A percentile compares a stretch with the other conserved stretches of the same genome.
These are phyloP conservation scores for Lerema accius DNA, from an alignment of 1,140 invertebrate species.

Conservation along the genomic window DNA sequence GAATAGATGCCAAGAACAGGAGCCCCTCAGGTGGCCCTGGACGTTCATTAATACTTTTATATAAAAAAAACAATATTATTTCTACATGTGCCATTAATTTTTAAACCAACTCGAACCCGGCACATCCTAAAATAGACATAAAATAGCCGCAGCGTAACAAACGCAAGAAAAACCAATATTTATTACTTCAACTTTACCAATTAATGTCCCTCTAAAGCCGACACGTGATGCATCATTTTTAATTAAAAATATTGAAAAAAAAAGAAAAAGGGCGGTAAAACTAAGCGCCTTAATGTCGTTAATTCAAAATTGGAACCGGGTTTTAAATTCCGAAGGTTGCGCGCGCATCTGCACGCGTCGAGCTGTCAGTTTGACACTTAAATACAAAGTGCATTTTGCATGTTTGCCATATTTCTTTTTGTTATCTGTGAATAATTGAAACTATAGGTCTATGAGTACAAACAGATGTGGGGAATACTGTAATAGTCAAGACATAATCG, in stretches of 20 bases:
- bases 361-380: slow-evolving; percentile 40
- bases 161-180: slow-evolving; percentile 31
- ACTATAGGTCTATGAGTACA: background rate
- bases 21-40: background rate
- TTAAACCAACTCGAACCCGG: slow-evolving; percentile 20
- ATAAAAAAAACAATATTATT: background rate
- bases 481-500: background rate
- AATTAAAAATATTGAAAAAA: slow-evolving; percentile 39
- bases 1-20: no score
- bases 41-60: background rate
- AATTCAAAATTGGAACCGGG: slow-evolving; percentile 35
- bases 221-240: slow-evolving; percentile 37
- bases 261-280: slow-evolving; percentile 24
- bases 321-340: slow-evolving; percentile 38
- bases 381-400: slow-evolving; percentile 36
- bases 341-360: slow-evolving; percentile 36
- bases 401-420: slow-evolving; percentile 22
- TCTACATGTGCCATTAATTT: slow-evolving; percentile 7
- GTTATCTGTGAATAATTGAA: slow-evolving; percentile 9
- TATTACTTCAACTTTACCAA: slow-evolving; percentile 26
- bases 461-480: background rate
- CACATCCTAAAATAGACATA: slow-evolving; percentile 26
- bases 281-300: slow-evolving; percentile 31
- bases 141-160: slow-evolving; percentile 23
- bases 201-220: slow-evolving; percentile 35